These are phyloP conservation scores for Microplitis demolitor DNA, from an alignment of 1,140 invertebrate genomes.

Conservation along the genomic window DNA sequence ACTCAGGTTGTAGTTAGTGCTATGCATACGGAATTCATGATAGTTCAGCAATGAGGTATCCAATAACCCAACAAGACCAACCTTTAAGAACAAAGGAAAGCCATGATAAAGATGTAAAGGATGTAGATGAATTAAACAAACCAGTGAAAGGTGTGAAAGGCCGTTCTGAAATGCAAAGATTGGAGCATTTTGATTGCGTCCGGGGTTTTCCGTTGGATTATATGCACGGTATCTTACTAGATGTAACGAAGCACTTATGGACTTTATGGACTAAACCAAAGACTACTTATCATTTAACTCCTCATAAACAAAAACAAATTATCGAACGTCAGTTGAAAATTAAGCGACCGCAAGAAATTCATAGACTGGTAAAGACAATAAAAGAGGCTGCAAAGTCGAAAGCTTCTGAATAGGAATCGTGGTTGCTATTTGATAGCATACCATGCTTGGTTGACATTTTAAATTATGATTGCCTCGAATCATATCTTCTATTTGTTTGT, in stretches of 20 bases:
- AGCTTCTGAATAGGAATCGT: slow-evolving; percentile 16
- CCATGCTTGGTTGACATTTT: slow-evolving; percentile 31
- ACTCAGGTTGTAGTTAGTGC: slow-evolving; percentile 34
- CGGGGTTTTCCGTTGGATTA: slow-evolving; percentile 25
- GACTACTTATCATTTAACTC: background rate
- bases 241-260: slow-evolving; percentile 21
- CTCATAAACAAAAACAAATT: slow-evolving; percentile 15
- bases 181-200: slow-evolving; percentile 13
- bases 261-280: slow-evolving; percentile 11
- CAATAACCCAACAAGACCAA: no score
- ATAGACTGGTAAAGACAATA: slow-evolving; percentile 9
- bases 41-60: no score
- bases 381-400: slow-evolving; percentile 20
- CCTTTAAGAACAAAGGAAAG: no score
- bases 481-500: slow-evolving; percentile 30
- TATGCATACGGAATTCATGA: no score
- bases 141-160: slow-evolving; percentile 27
- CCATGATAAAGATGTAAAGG: no score
- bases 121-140: no score
- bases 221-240: slow-evolving; percentile 23
- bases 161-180: background rate
- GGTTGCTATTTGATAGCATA: slow-evolving; percentile 35
- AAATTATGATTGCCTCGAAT: slow-evolving; percentile 22
- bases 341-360: slow-evolving; percentile 23
- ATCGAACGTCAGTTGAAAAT: slow-evolving; percentile 13